These are phyloP conservation scores for Chelonoidis abingdonii DNA, from an alignment of 2,113 vertebrate genomes.

Conservation along the genomic window DNA sequence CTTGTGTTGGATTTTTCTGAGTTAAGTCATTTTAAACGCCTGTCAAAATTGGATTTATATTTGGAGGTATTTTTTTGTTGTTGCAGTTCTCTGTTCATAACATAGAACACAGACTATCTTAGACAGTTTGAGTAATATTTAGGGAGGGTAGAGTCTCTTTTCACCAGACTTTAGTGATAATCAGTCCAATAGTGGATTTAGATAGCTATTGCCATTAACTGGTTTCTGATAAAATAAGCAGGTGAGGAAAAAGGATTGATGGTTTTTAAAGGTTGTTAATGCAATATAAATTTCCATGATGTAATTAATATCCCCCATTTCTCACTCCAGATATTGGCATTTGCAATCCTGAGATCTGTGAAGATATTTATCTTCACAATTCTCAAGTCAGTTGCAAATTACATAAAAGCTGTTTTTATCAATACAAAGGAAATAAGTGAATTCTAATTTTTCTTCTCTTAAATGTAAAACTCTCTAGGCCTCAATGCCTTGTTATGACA, in stretches of 20 bases:
- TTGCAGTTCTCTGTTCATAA: background rate
- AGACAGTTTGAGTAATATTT: background rate
- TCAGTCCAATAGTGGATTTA: background rate
- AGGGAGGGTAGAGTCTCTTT: background rate
- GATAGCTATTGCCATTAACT: background rate
- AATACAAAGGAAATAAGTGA: background rate
- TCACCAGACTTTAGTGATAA: background rate
- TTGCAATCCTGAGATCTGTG: background rate
- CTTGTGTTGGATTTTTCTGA: background rate
- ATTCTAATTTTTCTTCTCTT: constrained; percentile 14
- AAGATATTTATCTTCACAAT: background rate
- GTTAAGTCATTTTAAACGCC: background rate
- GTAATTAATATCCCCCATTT: background rate
- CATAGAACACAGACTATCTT: background rate
- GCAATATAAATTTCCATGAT: background rate
- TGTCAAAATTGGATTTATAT: background rate
- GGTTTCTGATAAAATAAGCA: background rate
- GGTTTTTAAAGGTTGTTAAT: background rate
- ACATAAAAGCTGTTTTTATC: background rate
- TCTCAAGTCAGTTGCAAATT: background rate
- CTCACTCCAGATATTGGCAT: background rate
- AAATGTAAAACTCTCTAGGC: constrained; percentile 78
- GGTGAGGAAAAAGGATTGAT: too few relatives aligned
- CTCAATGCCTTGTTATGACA: constrained; percentile 98
- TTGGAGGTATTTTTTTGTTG: background rate